Conservation (phyloP, 1,140 invertebrate species). For the Episyrphus balteatus region DNA sequence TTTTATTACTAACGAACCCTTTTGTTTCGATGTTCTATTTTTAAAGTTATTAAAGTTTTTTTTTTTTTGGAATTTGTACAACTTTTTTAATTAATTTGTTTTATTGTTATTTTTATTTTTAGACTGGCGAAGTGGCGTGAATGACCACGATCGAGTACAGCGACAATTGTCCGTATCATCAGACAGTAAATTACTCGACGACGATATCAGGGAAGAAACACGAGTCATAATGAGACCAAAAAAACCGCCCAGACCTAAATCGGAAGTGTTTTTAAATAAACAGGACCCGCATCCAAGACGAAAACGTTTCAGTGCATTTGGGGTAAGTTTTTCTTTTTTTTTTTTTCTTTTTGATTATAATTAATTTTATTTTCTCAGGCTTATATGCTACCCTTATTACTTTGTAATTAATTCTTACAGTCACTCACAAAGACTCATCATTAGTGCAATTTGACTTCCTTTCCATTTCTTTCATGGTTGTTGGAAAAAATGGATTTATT, state of each 20-base stretch:
- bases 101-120: constrained; percentile 30
- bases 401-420: no score
- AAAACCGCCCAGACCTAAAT: constrained; percentile 79
- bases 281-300: constrained; percentile 51
- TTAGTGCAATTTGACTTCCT: no score
- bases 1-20: constrained; percentile 11
- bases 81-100: constrained; percentile 1
- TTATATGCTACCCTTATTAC: no score
- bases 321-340: constrained; percentile 51
- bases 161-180: constrained; percentile 80
- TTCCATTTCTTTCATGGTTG: no score
- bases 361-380: not conserved
- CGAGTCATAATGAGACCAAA: constrained; percentile 76
- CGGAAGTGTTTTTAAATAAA: constrained; percentile 68
- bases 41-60: not conserved
- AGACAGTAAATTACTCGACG: constrained; percentile 79
- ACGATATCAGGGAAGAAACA: constrained; percentile 71
- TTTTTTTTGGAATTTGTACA: not conserved
- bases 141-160: constrained; percentile 68
- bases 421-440: no score
- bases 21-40: constrained; percentile 6
- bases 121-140: constrained; percentile 65
- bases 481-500: no score
- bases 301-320: constrained; percentile 84
- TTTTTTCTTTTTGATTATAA: not conserved